phyloP scores from a whole-genome alignment of 2,888 invertebrate genomes.

The Odontothrips loti region DNA sequence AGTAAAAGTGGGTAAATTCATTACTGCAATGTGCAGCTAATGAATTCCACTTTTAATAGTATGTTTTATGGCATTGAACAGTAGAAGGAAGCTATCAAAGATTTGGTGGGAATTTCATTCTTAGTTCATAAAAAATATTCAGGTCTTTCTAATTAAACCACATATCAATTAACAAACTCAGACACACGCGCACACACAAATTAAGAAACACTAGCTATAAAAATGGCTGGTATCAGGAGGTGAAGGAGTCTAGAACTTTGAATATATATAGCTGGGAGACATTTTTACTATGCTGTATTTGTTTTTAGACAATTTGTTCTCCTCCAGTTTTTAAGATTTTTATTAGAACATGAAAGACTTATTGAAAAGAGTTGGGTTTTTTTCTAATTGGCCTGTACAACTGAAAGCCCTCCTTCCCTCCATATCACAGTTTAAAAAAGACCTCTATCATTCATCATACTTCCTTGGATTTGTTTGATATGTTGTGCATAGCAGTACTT shows the following conservation, averaged over 20 bases:
- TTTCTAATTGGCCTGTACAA: background rate
- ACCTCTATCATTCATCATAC: background rate
- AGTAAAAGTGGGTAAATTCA: background rate
- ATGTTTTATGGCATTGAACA: too few species aligned
- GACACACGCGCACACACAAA: background rate
- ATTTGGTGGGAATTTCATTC: too few species aligned
- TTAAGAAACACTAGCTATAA: background rate
- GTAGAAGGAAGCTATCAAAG: too few species aligned
- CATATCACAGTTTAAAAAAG: constrained; percentile 20
- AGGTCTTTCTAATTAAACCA: background rate
- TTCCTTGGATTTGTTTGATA: constrained; percentile 22
- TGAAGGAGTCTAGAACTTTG: background rate
- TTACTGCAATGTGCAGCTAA: background rate
- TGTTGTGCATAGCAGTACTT: constrained; percentile 17
- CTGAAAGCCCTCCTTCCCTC: background rate
- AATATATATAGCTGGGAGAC: too few species aligned
- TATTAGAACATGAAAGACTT: background rate
- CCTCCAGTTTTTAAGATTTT: background rate
- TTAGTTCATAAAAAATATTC: background rate
- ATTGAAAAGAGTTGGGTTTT: background rate
- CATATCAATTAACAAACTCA: background rate
- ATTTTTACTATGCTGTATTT: too few species aligned
- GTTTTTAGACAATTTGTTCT: too few species aligned
- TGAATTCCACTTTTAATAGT: too few species aligned
- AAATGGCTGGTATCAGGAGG: constrained; percentile 24